phyloP scores from a whole-genome alignment of 2,888 invertebrate species.

The Aplocera efformata region DNA sequence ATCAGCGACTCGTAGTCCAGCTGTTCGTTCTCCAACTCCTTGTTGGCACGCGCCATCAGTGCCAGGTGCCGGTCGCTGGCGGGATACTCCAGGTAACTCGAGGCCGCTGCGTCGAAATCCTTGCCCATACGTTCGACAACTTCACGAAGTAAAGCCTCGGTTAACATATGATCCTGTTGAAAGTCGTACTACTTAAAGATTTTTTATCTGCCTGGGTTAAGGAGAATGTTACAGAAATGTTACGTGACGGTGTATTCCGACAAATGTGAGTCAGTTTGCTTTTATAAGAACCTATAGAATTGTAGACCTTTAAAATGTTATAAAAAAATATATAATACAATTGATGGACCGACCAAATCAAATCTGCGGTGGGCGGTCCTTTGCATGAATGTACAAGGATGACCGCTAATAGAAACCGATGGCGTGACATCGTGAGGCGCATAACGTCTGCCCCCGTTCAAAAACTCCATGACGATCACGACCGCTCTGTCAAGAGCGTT shows the following conservation, averaged over 20 bases:
- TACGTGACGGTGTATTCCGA: neutral
- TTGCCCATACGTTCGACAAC: conserved; percentile 89
- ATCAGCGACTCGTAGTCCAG: conserved; percentile 87
- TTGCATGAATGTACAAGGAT: too few species aligned
- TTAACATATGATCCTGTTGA: conserved; percentile 82
- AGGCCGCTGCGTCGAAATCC: conserved; percentile 84
- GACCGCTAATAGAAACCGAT: too few species aligned
- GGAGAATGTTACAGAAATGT: neutral
- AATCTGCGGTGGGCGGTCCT: too few species aligned
- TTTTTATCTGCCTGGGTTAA: conserved; percentile 12
- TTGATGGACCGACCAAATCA: too few species aligned
- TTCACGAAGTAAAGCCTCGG: conserved; percentile 87
- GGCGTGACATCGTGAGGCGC: too few species aligned
- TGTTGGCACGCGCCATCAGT: conserved; percentile 77
- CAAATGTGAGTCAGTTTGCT: neutral
- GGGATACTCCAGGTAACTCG: conserved; percentile 83
- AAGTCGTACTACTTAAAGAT: conserved; percentile 11
- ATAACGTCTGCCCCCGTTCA: too few species aligned
- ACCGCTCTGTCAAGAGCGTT: too few species aligned
- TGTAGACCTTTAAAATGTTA: too few species aligned
- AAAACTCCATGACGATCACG: too few species aligned
- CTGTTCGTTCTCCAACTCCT: conserved; percentile 81
- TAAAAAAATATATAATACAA: too few species aligned
- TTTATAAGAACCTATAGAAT: too few species aligned
- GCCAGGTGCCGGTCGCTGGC: conserved; percentile 67